A percentile compares a stretch with the other conserved stretches of the same genome.
Evolutionary conservation across 2,113 vertebrate genomes (phyloP).

Genomic region (Condylura cristata): DNA sequence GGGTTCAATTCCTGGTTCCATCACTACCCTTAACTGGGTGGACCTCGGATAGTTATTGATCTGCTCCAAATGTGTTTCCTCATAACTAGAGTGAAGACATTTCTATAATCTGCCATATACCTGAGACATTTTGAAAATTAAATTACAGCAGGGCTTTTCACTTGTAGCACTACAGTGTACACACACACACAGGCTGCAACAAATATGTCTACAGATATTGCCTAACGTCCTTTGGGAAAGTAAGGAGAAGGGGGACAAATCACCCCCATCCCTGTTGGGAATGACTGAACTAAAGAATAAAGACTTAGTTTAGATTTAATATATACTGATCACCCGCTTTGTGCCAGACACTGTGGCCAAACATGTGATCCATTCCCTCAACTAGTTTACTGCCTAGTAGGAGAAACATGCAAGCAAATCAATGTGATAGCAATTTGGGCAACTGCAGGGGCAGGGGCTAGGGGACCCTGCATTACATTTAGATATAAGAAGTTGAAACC

Average conservation of each 20-base stretch:
- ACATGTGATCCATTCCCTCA: slow-evolving; percentile 9
- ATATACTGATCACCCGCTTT: slow-evolving; percentile 12
- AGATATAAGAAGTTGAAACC: slow-evolving; percentile 24
- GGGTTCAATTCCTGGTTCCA: not conserved
- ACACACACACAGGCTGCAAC: not conserved
- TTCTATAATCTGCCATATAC: not conserved
- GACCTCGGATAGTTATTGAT: not conserved
- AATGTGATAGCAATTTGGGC: not conserved
- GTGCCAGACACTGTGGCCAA: not conserved
- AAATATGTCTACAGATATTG: not conserved
- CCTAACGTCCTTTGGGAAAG: not conserved
- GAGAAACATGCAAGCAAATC: not conserved
- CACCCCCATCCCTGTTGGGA: not conserved
- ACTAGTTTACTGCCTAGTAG: not conserved
- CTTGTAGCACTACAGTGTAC: not conserved
- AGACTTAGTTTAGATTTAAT: slow-evolving; percentile 33
- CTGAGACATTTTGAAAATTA: slow-evolving; percentile 23
- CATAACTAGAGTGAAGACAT: not conserved
- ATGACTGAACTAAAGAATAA: not conserved
- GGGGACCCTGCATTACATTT: not conserved
- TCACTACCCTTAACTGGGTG: not conserved
- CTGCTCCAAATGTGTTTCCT: not conserved
- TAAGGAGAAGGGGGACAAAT: not conserved
- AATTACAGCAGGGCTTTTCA: not conserved
- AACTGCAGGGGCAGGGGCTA: not conserved